Evolutionary conservation across 2,888 invertebrate genomes (phyloP).

Genomic region (Trissonchulus sp.): DNA sequence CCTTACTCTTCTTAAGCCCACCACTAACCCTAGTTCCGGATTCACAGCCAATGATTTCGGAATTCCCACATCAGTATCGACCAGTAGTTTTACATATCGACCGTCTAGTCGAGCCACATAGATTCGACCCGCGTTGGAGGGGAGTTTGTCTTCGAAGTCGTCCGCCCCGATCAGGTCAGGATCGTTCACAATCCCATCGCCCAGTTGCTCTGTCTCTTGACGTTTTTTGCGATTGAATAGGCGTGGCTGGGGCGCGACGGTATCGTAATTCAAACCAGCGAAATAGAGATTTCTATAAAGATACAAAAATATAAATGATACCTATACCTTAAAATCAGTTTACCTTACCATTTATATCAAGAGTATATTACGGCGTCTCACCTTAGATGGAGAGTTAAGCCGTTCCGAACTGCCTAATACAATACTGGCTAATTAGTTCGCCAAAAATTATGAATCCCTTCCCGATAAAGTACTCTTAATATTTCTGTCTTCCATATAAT

Average conservation of each 20-base stretch:
- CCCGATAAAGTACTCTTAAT: no score
- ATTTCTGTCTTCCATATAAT: no score
- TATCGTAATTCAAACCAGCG: constrained; percentile 63
- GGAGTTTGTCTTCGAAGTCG: constrained; percentile 48
- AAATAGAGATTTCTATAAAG: constrained; percentile 73
- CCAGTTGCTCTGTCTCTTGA: constrained; percentile 3
- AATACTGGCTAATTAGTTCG: no score
- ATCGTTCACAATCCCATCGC: background rate
- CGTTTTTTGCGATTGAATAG: no score
- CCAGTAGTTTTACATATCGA: constrained; percentile 72
- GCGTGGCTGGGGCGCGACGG: constrained; percentile 37
- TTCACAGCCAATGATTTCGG: constrained; percentile 84
- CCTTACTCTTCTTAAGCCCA: no score
- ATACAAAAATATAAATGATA: constrained; percentile 16
- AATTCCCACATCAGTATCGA: constrained; percentile 66
- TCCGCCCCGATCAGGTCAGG: constrained; percentile 40
- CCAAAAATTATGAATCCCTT: no score
- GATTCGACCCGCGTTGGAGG: background rate
- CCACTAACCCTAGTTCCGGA: constrained; percentile 55
- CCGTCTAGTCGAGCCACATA: constrained; percentile 64
- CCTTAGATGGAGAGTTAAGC: no score
- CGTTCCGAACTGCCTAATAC: no score
- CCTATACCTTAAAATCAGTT: constrained; percentile 39
- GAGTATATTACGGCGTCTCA: no score
- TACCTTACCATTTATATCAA: no score